Base-by-base conservation (phyloP, 1,140 invertebrate species). In the Scaptomyza graminum region DNA sequence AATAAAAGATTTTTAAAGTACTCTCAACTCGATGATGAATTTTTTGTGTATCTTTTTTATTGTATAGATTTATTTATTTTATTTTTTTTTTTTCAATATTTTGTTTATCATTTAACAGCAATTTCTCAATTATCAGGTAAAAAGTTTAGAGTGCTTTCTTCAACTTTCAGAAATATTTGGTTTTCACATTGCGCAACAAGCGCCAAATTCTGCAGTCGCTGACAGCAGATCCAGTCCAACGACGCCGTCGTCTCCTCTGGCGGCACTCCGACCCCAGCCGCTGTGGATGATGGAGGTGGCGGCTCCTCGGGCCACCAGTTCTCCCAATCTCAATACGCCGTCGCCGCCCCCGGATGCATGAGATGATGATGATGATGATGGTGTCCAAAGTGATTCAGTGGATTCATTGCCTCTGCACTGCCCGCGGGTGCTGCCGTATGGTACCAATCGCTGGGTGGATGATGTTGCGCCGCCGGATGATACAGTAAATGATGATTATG, bases 321-420 rank as follows among this genome's bases (percentile, higher is more conserved):
- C 81, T 82, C 82, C 85, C 81, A 88, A 72, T 79, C 87, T 93
- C 91, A 93, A 92, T 93, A 93, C 18, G 93, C 93, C 16, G 93
- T 93, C 54, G 93, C 92, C 28, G 93, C 93, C 0, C 93, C 93
- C 56, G 92, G 92, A 84, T 93, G 93, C 77, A 94, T 91, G 18
- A 92, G 70, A 76, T 92, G 91, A 52, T 92, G 91, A 75, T 92
- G 91, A 72, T 92, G 91, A 68, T 92, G 91, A 74, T 92, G 91
- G 82, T 94, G 94, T 1, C 92, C 91, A 60, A 93, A 92, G 65
- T 93, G 93, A 74, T 93, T 92, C 77, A 93, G 76, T 79, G 92
- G 90, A 71, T 94, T 93, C 68, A 95, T 92, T 92, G 90, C 95
- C 94, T 95, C 95, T 34, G 85, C 95, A 93, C 83, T 93, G 93